A percentile compares a stretch with the other conserved stretches of the same genome.
These are phyloP conservation scores for Anaspis maculata DNA, from an alignment of 2,888 invertebrate genomes.

Conservation along the genomic window DNA sequence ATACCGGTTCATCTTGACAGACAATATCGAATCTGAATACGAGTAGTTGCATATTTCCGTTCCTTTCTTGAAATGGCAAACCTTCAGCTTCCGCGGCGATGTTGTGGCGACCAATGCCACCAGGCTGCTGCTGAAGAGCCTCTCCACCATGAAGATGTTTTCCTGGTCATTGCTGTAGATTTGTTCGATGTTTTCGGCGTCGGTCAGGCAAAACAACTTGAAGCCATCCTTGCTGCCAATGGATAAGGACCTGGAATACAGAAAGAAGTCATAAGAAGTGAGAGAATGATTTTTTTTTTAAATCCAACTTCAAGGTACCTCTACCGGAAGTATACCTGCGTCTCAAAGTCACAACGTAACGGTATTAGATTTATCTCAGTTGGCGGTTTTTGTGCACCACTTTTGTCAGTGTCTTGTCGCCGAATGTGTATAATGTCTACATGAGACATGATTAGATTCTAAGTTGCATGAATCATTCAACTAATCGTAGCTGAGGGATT, in stretches of 20 bases:
- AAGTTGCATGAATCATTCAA: no score
- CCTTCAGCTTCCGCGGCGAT: constrained; percentile 84
- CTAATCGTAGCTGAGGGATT: no score
- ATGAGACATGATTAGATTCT: no score
- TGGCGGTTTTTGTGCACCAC: no score
- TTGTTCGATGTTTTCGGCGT: constrained; percentile 78
- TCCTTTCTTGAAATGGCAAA: constrained; percentile 96
- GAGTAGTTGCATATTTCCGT: constrained; percentile 97
- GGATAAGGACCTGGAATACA: constrained; percentile 77
- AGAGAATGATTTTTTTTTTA: no score
- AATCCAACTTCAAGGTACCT: no score
- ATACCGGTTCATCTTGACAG: constrained; percentile 87
- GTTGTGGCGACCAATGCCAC: constrained; percentile 90
- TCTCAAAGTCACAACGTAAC: no score
- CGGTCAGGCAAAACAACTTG: constrained; percentile 75
- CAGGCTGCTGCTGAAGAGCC: constrained; percentile 93
- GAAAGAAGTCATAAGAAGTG: no score
- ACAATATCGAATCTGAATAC: constrained; percentile 88
- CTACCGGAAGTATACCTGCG: no score
- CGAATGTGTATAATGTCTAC: no score
- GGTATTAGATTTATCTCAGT: no score
- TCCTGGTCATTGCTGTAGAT: constrained; percentile 81
- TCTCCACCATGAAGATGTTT: constrained; percentile 86
- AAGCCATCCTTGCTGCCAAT: constrained; percentile 90
- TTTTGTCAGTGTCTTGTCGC: no score